A percentile compares a stretch with the other conserved stretches of the same genome.
These are phyloP conservation scores for Sibirionetta formosa DNA, from an alignment of 2,797 vertebrate genomes.

Conservation along the genomic window DNA sequence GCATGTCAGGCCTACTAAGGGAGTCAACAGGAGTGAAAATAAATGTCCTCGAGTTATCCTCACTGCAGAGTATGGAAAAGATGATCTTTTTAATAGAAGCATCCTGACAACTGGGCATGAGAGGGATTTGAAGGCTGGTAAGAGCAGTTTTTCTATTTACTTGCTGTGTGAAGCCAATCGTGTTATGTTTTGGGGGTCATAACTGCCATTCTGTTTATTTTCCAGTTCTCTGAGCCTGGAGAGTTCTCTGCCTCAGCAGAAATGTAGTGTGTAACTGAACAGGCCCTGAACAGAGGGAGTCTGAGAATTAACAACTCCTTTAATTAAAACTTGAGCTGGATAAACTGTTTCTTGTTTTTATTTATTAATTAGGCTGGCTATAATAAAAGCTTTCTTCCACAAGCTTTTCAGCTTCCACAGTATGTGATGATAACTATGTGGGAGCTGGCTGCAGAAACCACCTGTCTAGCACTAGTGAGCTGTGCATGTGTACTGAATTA, in stretches of 20 bases:
- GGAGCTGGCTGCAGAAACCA: neutral
- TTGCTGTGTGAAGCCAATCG: neutral
- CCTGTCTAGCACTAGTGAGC: neutral
- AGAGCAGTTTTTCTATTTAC: neutral
- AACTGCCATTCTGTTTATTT: neutral
- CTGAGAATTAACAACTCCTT: neutral
- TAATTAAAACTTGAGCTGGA: neutral
- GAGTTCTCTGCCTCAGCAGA: neutral
- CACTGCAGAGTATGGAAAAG: neutral
- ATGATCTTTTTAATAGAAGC: neutral
- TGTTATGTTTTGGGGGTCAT: neutral
- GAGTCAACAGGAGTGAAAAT: neutral
- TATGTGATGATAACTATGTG: neutral
- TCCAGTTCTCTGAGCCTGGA: neutral
- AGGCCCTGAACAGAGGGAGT: neutral
- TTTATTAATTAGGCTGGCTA: neutral
- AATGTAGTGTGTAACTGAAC: accelerated
- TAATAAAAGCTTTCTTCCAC: neutral
- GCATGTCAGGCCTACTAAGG: neutral
- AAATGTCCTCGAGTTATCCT: neutral
- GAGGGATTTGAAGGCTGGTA: neutral
- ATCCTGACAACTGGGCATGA: neutral
- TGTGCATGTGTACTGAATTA: neutral
- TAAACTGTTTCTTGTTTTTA: neutral
- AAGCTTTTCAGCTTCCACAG: neutral